These are phyloP conservation scores for Paguma larvata DNA, from an alignment of 2,797 vertebrate species.

Conservation along the genomic window DNA sequence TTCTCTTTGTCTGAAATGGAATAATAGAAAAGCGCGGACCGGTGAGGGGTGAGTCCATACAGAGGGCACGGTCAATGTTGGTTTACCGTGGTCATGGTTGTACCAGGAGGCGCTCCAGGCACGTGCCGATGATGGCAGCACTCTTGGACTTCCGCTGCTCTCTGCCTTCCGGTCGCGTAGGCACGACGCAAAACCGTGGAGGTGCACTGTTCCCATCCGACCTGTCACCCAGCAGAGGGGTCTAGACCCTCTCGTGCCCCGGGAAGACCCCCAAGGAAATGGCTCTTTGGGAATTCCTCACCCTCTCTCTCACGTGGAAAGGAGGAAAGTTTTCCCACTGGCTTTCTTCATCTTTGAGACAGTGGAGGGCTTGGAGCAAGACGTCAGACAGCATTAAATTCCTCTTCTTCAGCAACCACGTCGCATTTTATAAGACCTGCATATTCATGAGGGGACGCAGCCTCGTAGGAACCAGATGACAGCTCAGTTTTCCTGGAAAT, in stretches of 20 bases:
- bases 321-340: not conserved
- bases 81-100: not conserved
- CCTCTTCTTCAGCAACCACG: not conserved
- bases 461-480: slow-evolving; percentile 39
- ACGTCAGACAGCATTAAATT: not conserved
- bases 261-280: not conserved
- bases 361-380: not conserved
- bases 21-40: not conserved
- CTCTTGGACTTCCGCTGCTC: not conserved
- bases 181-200: accelerated
- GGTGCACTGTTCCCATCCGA: accelerated
- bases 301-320: not conserved
- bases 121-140: accelerated
- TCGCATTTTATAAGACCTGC: slow-evolving; percentile 3
- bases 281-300: not conserved
- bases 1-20: not conserved
- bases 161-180: accelerated
- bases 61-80: too few species aligned
- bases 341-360: not conserved
- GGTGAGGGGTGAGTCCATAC: not conserved
- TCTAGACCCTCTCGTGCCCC: not conserved
- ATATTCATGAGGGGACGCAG: slow-evolving; percentile 14
- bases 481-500: slow-evolving; percentile 66
- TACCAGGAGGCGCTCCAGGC: not conserved
- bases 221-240: not conserved